phyloP scores from a whole-genome alignment of 2,113 vertebrate genomes.

The Eublepharis macularius region DNA sequence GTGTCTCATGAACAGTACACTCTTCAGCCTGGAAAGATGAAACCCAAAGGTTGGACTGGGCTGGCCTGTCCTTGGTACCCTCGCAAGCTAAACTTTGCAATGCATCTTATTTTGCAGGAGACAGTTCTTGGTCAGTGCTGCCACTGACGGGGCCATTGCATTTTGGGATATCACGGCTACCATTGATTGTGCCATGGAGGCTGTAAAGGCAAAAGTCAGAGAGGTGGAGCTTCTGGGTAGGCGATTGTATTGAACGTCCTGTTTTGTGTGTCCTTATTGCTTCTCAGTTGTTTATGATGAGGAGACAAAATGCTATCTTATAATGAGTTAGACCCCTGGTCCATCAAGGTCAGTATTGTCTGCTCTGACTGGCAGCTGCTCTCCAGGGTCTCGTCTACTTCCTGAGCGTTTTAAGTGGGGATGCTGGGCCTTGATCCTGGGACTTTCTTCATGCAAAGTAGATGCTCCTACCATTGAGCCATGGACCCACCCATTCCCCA shows the following conservation, averaged over 20 bases:
- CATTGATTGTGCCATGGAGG: fast-evolving
- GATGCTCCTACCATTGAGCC: no score
- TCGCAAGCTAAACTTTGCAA: not conserved
- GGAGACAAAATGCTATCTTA: no score
- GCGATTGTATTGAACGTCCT: not conserved
- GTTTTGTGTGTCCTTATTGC: not conserved
- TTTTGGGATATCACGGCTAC: constrained; percentile 86
- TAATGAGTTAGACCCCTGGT: no score
- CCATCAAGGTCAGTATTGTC: no score
- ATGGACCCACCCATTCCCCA: no score
- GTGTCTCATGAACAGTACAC: no score
- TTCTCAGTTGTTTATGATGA: not conserved
- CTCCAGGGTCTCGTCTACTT: no score
- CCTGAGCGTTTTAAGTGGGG: no score
- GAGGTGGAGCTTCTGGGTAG: constrained; percentile 59
- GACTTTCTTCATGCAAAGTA: no score
- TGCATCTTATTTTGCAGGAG: constrained; percentile 67
- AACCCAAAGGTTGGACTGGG: not conserved
- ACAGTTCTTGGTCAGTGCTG: constrained; percentile 85
- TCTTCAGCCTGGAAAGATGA: not conserved
- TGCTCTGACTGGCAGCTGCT: no score
- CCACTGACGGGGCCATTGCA: constrained; percentile 87
- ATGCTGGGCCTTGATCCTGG: no score
- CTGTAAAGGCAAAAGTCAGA: constrained; percentile 3
- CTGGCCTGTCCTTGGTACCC: not conserved